These are phyloP conservation scores for Mormoops blainvillei DNA, from an alignment of 2,113 vertebrate species.

Conservation along the genomic window DNA sequence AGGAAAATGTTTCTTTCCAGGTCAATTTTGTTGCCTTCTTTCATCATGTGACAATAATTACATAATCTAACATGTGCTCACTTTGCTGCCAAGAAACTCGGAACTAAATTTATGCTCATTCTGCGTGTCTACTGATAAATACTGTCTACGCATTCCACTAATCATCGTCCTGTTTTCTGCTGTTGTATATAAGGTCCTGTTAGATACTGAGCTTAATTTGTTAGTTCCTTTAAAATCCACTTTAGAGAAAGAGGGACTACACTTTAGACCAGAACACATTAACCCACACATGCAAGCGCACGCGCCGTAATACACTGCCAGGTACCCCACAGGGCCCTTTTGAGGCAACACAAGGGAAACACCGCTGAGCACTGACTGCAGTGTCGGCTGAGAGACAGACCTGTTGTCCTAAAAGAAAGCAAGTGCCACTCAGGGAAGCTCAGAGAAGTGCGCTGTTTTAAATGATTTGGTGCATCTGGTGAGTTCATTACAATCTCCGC, in stretches of 20 bases:
- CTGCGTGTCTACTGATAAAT: neutral
- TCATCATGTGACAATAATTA: neutral
- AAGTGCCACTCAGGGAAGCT: neutral
- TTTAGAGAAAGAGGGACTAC: neutral
- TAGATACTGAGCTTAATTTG: neutral
- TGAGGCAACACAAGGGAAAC: neutral
- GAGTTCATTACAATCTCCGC: neutral
- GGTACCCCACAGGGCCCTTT: neutral
- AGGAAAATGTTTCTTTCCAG: neutral
- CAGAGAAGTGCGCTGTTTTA: neutral
- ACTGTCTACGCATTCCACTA: neutral
- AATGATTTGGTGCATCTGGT: neutral
- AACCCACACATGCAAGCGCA: fast-evolving
- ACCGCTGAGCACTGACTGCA: neutral
- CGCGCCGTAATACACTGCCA: neutral
- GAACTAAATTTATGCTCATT: neutral
- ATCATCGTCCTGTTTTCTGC: neutral
- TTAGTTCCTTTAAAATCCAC: neutral
- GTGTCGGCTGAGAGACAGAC: neutral
- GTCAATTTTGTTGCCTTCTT: neutral
- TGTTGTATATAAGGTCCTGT: neutral
- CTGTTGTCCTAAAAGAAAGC: neutral
- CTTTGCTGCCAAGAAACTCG: neutral
- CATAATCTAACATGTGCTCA: neutral
- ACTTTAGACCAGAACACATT: neutral